Evolutionary conservation across 2,797 vertebrate genomes (phyloP), one percentile per base, ranked within the genome.

Genomic region (Spinus pinus): DNA sequence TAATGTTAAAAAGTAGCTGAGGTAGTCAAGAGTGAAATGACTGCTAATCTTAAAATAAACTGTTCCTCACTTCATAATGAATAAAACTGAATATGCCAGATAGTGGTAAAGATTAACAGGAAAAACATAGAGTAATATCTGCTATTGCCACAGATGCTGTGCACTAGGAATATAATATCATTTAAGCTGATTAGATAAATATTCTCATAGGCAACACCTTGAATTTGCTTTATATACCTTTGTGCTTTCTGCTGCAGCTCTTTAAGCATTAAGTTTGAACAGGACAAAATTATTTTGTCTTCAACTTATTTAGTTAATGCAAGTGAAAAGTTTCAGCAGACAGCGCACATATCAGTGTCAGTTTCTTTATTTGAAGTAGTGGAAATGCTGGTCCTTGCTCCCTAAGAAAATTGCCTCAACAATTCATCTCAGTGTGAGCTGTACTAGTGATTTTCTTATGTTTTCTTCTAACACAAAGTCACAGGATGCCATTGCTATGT

Each of bases 261-360:
- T 94, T 97, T 93, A 93, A 94, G 91, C 41, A 78, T 64, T 94
- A 90, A 94, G 25, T 50, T 96, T 95, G 88, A 97, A 90, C 42
- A 51, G 28, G 67, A 96, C 35, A 80, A 39, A 91, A 81, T 94
- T 95, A 93, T 73, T 96, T 97, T 96, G 7, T 41, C 41, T 90
- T 96, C 51, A 96, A 93, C 51, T 82, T 96, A 50, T 46, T 84
- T 78, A 62, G 39, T 79, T 92, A 80, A 88, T 66, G 41, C 14
- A 93, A 94, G 57, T 92, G 94, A 96, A 84, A 97, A 86, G 25
- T 94, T 93, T 58, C 62, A 91, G 47, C 44, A 94, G 58, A 83
- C 3, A 95, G 14, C 69, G 17, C 37, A 56, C 54, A 25, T 75
- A 82, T 80, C 70, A 81, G 39, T 96, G 85, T 95, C 88, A 82